phyloP scores from a whole-genome alignment of 2,797 vertebrate genomes.

The Spinibarbus caldwelli region DNA sequence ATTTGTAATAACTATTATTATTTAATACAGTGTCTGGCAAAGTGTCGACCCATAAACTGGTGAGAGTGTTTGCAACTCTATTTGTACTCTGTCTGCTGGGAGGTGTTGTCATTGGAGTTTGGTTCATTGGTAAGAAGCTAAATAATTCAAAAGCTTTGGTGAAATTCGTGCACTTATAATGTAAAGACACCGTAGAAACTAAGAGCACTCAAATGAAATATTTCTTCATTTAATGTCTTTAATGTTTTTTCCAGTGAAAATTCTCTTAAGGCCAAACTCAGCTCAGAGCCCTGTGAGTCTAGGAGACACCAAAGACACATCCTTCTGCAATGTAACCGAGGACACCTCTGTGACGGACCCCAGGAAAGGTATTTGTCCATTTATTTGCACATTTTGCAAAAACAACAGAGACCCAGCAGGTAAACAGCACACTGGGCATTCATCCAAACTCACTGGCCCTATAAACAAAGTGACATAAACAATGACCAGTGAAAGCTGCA shows the following conservation, averaged over 20 bases:
- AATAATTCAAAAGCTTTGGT: constrained; percentile 51
- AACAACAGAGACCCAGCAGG: constrained; percentile 8
- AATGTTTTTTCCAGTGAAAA: constrained; percentile 71
- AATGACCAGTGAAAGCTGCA: constrained; percentile 12
- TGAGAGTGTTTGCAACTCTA: constrained; percentile 75
- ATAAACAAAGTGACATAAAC: constrained; percentile 13
- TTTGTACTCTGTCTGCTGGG: constrained; percentile 79
- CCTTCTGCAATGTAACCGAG: constrained; percentile 83
- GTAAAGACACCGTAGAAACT: background rate
- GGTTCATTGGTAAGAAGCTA: constrained; percentile 81
- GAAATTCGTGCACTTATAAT: constrained; percentile 39
- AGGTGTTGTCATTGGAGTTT: constrained; percentile 80
- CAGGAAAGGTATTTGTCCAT: constrained; percentile 79
- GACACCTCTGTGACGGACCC: constrained; percentile 75
- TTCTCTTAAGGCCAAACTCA: constrained; percentile 77
- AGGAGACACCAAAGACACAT: constrained; percentile 79
- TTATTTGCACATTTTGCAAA: background rate
- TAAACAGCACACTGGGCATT: constrained; percentile 39
- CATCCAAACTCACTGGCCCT: constrained; percentile 9
- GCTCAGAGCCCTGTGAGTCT: constrained; percentile 77
- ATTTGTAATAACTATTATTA: constrained; percentile 2
- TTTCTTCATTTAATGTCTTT: background rate
- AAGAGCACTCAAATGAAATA: background rate
- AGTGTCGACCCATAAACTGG: constrained; percentile 72
- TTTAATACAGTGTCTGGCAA: constrained; percentile 65